Conservation (phyloP, 2,888 invertebrate species). For the Camponotus fellah region DNA sequence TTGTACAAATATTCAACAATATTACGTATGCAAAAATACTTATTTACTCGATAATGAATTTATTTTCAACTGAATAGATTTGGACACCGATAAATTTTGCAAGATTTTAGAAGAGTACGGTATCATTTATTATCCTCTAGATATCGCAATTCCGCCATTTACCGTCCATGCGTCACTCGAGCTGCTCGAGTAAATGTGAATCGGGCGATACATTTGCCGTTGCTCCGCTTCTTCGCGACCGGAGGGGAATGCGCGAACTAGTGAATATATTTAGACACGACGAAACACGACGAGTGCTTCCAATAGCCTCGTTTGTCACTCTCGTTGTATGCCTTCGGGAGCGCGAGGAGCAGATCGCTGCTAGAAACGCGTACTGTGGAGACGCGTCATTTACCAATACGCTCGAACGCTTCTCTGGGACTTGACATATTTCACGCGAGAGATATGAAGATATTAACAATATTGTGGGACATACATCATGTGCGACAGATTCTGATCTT, state of each 20-base stretch:
- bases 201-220: conserved; percentile 57
- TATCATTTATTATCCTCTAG: conserved; percentile 39
- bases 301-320: conserved; percentile 63
- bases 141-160: conserved; percentile 48
- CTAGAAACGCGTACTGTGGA: not conserved
- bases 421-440: conserved; percentile 10
- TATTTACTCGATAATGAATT: not conserved
- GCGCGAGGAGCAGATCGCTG: conserved; percentile 31
- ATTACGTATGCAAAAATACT: not conserved
- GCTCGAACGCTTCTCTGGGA: conserved; percentile 33
- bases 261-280: conserved; percentile 67
- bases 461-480: not conserved
- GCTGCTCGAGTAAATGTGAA: conserved; percentile 49
- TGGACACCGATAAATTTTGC: conserved; percentile 43
- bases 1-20: not conserved
- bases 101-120: not conserved
- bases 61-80: conserved; percentile 13
- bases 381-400: conserved; percentile 35
- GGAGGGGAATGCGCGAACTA: conserved; percentile 17
- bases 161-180: conserved; percentile 3
- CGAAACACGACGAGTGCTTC: conserved; percentile 54
- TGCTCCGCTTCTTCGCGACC: not conserved
- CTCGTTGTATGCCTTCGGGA: conserved; percentile 43
- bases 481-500: not conserved
- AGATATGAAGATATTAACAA: conserved; percentile 15